These are phyloP conservation scores for Emys orbicularis DNA, from an alignment of 2,797 vertebrate genomes.

Conservation along the genomic window DNA sequence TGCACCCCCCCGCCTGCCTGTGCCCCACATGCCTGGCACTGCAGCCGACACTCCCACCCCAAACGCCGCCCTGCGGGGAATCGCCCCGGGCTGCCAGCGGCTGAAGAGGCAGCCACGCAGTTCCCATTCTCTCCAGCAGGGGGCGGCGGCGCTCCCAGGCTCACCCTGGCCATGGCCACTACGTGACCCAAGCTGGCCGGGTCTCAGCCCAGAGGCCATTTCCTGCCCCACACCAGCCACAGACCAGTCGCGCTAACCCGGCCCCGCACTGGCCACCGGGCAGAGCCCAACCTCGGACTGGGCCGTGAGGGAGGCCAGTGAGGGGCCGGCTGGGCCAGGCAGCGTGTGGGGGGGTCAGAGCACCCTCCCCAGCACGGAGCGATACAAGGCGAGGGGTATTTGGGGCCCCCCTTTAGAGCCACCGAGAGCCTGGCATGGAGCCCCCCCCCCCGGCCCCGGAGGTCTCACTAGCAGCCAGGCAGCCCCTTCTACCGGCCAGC, in stretches of 20 bases:
- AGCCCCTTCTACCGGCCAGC: background rate
- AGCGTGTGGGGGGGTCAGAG: background rate
- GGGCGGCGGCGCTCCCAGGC: background rate
- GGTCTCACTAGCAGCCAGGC: background rate
- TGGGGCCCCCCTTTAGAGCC: no score
- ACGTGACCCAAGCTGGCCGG: accelerated
- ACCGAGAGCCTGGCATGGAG: no score
- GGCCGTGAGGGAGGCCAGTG: background rate
- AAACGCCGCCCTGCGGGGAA: background rate
- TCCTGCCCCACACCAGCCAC: background rate
- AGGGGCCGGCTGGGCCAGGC: background rate
- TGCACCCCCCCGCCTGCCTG: no score
- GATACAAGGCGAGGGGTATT: background rate
- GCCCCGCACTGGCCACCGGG: background rate
- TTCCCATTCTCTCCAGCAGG: background rate
- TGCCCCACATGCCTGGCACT: no score
- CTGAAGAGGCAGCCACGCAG: background rate
- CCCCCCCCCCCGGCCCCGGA: accelerated
- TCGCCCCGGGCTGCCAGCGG: no score
- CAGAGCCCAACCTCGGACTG: background rate
- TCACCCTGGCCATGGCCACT: background rate
- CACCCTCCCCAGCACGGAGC: no score
- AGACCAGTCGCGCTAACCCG: background rate
- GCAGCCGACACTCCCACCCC: background rate
- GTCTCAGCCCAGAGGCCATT: background rate